Evolutionary conservation across 2,797 vertebrate species (phyloP), one percentile per base, ranked within the genome.

Genomic region (Florisuga fusca): DNA sequence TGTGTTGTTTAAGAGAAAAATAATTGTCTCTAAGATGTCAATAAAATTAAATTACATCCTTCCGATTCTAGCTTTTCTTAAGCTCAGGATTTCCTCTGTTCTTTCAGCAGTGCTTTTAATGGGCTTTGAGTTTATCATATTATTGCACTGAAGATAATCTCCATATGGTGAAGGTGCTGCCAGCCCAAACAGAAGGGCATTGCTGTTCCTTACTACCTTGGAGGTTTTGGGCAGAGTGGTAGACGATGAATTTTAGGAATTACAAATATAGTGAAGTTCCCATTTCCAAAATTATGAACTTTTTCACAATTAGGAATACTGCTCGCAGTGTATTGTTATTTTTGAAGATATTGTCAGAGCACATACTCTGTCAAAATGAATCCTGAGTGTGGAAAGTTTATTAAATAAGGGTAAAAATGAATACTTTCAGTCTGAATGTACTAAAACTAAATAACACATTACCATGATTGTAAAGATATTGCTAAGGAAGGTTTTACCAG

Each of bases 401-500:
- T 87, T 83, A 92, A 93, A 89, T 85, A 81, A 89, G 26, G 38
- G 77, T 85, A 72, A 93, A 95, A 96, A 90, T 71, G 22, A 38
- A 57, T 46, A 74, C 64, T 67, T 83, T 76, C 53, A 34, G 48
- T 25, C 9, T 68, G 57, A 89, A 57, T 21, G n/a, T 2, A 2
- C 79, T 80, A 78, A 55, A 83, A 90, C 89, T 46, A 72, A 83
- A 89, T 58, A 87, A 41, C 20, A 72, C 46, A 22, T 95, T 89
- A 83, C 22, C 19, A 61, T n/a, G 3, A 36, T 58, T 79, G 57
- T 68, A 62, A 94, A 92, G 68, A 71, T 84, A 96, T 57, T 41
- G 34, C 55, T 87, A 46, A 81, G 87, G 79, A 93, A 93, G 38
- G 72, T 93, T 93, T 95, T 59, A 93, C 94, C 84, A 84, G 78